Conservation (phyloP, 2,113 vertebrate species). For the Hucho hucho region DNA sequence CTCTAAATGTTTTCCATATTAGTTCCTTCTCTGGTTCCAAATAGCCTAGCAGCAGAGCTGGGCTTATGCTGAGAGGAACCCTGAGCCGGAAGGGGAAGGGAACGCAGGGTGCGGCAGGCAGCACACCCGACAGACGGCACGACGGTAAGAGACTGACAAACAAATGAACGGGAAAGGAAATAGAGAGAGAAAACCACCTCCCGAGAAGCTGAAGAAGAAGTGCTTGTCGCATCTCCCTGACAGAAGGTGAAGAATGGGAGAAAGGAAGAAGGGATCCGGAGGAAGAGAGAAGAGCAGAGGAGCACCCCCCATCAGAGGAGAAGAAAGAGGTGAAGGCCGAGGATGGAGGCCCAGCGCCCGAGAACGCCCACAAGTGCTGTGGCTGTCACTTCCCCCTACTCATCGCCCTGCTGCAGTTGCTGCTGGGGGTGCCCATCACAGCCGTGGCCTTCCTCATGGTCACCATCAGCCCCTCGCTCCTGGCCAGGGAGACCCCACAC, state of each 20-base stretch:
- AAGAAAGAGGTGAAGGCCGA: conserved; percentile 54
- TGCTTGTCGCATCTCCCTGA: too few relatives aligned
- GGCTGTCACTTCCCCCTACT: conserved; percentile 93
- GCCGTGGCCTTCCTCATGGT: conserved; percentile 91
- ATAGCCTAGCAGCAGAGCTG: conserved; percentile 72
- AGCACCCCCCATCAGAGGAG: conserved; percentile 47
- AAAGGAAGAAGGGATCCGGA: conserved; percentile 58
- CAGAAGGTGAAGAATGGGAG: neutral
- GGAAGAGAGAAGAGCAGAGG: conserved; percentile 43
- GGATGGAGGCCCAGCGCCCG: conserved; percentile 56
- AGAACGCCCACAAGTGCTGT: conserved; percentile 80
- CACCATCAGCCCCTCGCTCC: conserved; percentile 86
- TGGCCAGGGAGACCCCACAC: conserved; percentile 91
- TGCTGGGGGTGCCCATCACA: conserved; percentile 81
- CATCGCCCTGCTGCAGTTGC: conserved; percentile 88
- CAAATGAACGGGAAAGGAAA: conserved; percentile 18
- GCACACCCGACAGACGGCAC: conserved; percentile 38
- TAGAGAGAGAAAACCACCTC: conserved; percentile 11
- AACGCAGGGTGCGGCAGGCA: conserved; percentile 20
- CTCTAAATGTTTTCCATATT: conserved; percentile 97
- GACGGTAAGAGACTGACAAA: conserved; percentile 37
- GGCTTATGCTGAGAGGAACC: conserved; percentile 64
- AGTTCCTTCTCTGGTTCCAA: conserved; percentile 85
- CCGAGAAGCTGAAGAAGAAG: conserved; percentile 28
- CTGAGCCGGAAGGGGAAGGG: conserved; percentile 51